Conservation (phyloP, 2,888 invertebrate genomes). For the Chrysina gloriosa region DNA sequence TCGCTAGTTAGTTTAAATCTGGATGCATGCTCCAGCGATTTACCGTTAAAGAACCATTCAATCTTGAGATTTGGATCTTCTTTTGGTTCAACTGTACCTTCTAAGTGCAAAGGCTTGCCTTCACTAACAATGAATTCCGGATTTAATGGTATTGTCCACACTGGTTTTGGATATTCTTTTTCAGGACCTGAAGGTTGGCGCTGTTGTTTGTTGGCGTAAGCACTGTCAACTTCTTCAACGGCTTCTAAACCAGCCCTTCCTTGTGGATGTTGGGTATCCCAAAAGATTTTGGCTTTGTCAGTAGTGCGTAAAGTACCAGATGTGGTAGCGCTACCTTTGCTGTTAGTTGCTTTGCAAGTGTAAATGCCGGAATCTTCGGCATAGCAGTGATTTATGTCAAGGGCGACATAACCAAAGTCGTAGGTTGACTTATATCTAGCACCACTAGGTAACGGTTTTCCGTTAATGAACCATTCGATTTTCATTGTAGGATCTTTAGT, state of each 20-base stretch:
- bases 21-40: slow-evolving; percentile 86
- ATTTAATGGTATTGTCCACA: slow-evolving; percentile 85
- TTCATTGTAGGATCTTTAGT: slow-evolving; percentile 90
- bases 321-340: slow-evolving; percentile 89
- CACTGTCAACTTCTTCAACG: slow-evolving; percentile 90
- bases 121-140: slow-evolving; percentile 85
- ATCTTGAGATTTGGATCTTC: slow-evolving; percentile 90
- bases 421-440: slow-evolving; percentile 92
- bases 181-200: slow-evolving; percentile 79
- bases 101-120: slow-evolving; percentile 88
- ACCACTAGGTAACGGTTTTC: slow-evolving; percentile 87
- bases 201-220: slow-evolving; percentile 77
- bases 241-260: slow-evolving; percentile 90
- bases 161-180: slow-evolving; percentile 83
- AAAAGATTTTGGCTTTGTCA: slow-evolving; percentile 80
- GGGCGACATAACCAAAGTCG: slow-evolving; percentile 95
- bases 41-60: slow-evolving; percentile 96
- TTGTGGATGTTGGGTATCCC: slow-evolving; percentile 95
- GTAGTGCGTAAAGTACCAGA: slow-evolving; percentile 89
- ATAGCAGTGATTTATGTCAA: slow-evolving; percentile 89
- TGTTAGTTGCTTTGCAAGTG: slow-evolving; percentile 90
- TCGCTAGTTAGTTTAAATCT: slow-evolving; percentile 94
- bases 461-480: slow-evolving; percentile 96
- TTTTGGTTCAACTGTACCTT: slow-evolving; percentile 95
- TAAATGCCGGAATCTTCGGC: slow-evolving; percentile 94